These are phyloP conservation scores for Hippolais icterina DNA, from an alignment of 2,113 vertebrate genomes.

Conservation along the genomic window DNA sequence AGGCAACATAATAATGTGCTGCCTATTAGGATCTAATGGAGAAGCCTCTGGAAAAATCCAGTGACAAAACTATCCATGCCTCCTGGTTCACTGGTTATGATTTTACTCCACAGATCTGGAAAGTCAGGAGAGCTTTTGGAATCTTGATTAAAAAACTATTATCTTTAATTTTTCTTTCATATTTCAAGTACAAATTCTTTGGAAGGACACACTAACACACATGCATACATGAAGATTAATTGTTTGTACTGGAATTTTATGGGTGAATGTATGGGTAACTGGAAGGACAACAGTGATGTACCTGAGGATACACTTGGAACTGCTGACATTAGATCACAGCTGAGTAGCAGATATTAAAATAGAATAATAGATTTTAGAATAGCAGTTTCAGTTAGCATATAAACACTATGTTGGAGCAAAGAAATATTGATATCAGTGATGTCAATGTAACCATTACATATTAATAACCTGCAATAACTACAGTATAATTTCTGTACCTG, in stretches of 20 bases:
- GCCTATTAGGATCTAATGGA: background rate
- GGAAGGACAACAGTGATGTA: background rate
- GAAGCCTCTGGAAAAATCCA: background rate
- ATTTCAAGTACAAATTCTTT: background rate
- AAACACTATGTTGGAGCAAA: background rate
- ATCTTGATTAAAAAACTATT: background rate
- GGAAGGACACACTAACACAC: background rate
- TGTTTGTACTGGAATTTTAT: background rate
- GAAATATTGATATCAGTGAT: background rate
- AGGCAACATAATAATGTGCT: accelerated
- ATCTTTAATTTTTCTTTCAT: background rate
- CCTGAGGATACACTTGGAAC: background rate
- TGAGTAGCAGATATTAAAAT: background rate
- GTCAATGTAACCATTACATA: background rate
- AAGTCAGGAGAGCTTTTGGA: background rate
- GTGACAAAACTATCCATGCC: accelerated
- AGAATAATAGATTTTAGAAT: background rate
- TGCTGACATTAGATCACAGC: background rate
- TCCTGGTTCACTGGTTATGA: background rate
- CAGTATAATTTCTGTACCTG: background rate
- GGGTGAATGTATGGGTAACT: background rate
- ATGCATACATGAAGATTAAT: background rate
- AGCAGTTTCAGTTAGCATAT: background rate
- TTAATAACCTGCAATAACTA: background rate
- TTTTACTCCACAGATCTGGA: background rate